phyloP scores from a whole-genome alignment of 2,888 invertebrate species.

The Folsomia candida region DNA sequence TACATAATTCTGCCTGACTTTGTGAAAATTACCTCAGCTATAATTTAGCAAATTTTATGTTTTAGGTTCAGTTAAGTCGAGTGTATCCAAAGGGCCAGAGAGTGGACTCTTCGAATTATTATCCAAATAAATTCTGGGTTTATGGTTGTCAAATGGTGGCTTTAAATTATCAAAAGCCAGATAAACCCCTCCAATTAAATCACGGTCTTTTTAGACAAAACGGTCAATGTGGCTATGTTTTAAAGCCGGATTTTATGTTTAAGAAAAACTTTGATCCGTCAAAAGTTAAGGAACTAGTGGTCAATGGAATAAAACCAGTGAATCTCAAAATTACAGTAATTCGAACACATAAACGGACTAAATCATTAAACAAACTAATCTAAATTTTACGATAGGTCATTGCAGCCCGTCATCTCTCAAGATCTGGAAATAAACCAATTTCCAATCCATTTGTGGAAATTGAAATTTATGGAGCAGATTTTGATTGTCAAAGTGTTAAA shows the following conservation, averaged over 20 bases:
- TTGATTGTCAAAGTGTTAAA: constrained; percentile 75
- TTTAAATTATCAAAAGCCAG: constrained; percentile 92
- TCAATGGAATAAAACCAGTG: constrained; percentile 60
- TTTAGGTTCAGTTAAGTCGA: constrained; percentile 76
- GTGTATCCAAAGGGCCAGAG: constrained; percentile 79
- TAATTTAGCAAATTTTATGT: constrained; percentile 9
- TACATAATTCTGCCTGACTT: constrained; percentile 49
- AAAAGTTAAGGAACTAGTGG: constrained; percentile 59
- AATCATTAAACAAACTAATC: neutral
- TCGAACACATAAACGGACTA: neutral
- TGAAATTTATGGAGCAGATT: constrained; percentile 83
- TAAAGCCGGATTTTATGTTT: constrained; percentile 87
- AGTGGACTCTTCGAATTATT: constrained; percentile 95
- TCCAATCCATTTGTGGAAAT: constrained; percentile 88
- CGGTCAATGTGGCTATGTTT: constrained; percentile 84
- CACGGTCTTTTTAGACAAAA: constrained; percentile 89
- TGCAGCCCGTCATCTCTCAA: constrained; percentile 82
- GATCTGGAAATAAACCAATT: constrained; percentile 65
- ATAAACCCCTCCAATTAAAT: constrained; percentile 94
- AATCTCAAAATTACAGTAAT: constrained; percentile 65
- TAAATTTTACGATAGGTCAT: constrained; percentile 61
- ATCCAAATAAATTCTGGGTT: constrained; percentile 92
- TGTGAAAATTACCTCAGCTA: neutral
- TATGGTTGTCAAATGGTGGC: constrained; percentile 96
- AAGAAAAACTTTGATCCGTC: constrained; percentile 72